These are phyloP conservation scores for Melinopterus prodromus DNA, from an alignment of 2,888 invertebrate species.

Conservation along the genomic window DNA sequence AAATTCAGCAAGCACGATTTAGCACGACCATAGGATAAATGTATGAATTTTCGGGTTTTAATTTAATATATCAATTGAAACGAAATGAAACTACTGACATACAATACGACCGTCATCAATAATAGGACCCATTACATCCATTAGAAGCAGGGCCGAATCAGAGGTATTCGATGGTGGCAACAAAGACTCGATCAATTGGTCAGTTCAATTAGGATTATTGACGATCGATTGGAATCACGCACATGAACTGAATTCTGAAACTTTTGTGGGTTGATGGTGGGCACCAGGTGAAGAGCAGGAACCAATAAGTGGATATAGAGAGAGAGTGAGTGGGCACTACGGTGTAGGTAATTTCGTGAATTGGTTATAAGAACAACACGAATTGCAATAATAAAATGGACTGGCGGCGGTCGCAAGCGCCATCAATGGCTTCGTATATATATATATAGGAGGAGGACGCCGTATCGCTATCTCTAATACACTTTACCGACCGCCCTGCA, in stretches of 20 bases:
- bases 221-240: background rate
- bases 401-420: conserved; percentile 49
- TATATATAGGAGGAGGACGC: conserved; percentile 46
- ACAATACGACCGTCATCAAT: background rate
- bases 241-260: background rate
- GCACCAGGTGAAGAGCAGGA: background rate
- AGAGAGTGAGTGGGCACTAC: conserved; percentile 26
- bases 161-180: background rate
- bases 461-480: conserved; percentile 59
- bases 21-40: no score
- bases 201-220: background rate
- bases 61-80: background rate
- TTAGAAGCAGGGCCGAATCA: background rate
- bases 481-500: conserved; percentile 55
- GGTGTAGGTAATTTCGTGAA: conserved; percentile 48
- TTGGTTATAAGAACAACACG: conserved; percentile 56
- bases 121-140: background rate
- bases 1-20: no score
- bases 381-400: conserved; percentile 58
- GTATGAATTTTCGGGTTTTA: no score
- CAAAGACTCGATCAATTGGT: background rate
- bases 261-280: no score
- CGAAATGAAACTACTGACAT: background rate
- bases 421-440: conserved; percentile 48
- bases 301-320: background rate